Percentiles rank a stretch among this genome's conserved stretches.
Conservation (phyloP, 2,113 vertebrate species). For the Osmerus mordax region DNA sequence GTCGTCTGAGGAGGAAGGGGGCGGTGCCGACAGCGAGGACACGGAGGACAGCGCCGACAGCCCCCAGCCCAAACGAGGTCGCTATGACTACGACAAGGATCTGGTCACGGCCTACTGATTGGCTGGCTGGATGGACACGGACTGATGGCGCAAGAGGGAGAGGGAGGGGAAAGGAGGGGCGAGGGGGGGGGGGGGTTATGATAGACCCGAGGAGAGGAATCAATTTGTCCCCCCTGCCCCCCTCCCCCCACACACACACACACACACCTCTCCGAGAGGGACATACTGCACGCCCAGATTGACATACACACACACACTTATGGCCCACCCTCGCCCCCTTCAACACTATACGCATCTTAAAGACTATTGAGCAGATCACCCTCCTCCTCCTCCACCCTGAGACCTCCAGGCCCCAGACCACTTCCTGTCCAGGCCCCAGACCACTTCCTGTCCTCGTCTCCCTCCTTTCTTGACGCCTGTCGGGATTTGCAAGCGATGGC, state of each 20-base stretch:
- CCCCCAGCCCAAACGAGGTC: slow-evolving; percentile 84
- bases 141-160: slow-evolving; percentile 54
- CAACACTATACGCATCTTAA: slow-evolving; percentile 53
- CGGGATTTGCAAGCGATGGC: slow-evolving; percentile 43
- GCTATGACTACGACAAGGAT: slow-evolving; percentile 93
- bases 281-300: too few species aligned
- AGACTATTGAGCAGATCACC: slow-evolving; percentile 52
- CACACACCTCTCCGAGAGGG: neutral
- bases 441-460: slow-evolving; percentile 29
- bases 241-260: slow-evolving; percentile 39
- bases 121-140: slow-evolving; percentile 29
- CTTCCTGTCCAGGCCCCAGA: slow-evolving; percentile 2
- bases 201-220: slow-evolving; percentile 56
- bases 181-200: slow-evolving; percentile 46
- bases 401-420: slow-evolving; percentile 62
- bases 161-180: slow-evolving; percentile 35
- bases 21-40: slow-evolving; percentile 89
- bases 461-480: slow-evolving; percentile 47
- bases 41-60: slow-evolving; percentile 88
- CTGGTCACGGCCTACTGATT: slow-evolving; percentile 96
- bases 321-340: slow-evolving; percentile 45
- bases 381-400: slow-evolving; percentile 21
- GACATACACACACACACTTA: slow-evolving; percentile 35
- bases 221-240: slow-evolving; percentile 54
- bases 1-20: slow-evolving; percentile 86